Conservation (phyloP, 2,888 invertebrate genomes). For the Sylvicola cinctus region DNA sequence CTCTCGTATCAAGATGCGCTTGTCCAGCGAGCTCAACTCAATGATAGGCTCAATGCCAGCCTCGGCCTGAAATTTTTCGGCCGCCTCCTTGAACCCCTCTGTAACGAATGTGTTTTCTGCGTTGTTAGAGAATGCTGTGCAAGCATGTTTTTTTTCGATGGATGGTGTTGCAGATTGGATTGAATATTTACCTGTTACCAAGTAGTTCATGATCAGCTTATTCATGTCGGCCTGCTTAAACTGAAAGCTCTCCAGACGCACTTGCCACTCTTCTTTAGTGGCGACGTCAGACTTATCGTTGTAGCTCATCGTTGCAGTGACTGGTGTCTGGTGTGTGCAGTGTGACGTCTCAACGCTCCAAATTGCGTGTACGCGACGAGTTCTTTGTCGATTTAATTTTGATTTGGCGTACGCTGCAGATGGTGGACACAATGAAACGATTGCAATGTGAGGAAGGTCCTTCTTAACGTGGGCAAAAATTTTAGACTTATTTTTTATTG, state of each 20-base stretch:
- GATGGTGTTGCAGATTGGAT: not conserved
- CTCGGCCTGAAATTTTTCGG: constrained; percentile 88
- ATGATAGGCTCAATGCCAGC: constrained; percentile 66
- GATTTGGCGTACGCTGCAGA: no score
- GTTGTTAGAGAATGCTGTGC: no score
- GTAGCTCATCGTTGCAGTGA: constrained; percentile 24
- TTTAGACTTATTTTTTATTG: no score
- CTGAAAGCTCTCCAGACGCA: constrained; percentile 32
- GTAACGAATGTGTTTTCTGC: constrained; percentile 6
- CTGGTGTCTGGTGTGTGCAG: no score
- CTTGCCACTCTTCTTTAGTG: constrained; percentile 24
- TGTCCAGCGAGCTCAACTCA: constrained; percentile 70
- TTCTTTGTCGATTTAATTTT: no score
- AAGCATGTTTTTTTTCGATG: no score
- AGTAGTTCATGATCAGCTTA: constrained; percentile 93
- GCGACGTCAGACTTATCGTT: constrained; percentile 20
- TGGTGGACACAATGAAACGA: no score
- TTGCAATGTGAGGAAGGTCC: no score
- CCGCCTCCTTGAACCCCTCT: constrained; percentile 94
- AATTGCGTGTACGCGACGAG: no score
- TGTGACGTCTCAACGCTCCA: no score
- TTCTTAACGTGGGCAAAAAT: no score
- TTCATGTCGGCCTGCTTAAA: constrained; percentile 88
- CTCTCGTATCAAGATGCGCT: constrained; percentile 77
- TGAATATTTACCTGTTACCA: constrained; percentile 62